Base-by-base conservation (phyloP, 2,797 vertebrate species). In the Danio kyathit region DNA sequence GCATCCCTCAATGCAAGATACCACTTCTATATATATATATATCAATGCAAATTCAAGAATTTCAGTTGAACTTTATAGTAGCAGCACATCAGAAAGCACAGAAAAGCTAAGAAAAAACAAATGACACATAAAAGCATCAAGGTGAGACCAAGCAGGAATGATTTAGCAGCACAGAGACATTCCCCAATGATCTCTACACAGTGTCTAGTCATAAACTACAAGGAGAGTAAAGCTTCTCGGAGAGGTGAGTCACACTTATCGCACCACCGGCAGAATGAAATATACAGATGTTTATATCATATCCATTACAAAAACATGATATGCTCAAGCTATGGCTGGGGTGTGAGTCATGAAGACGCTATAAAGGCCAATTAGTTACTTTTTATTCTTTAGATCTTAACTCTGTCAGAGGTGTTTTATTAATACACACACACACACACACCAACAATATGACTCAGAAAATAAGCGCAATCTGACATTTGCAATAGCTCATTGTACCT, bases 231-330 rank as follows among this genome's bases (percentile, higher is more conserved):
- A 54, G 43, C 67, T 44, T 38, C 43, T 59, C 46, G 41, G 51
- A 77, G 14, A 54, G 44, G 41, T 76, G 80, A 82, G 70, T 73
- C 67, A 56, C 59, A 44, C 54, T 49, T 41, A 67, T 51, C 51
- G 40, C 64, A 63, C 7, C 10, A 67, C 21, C 67, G 56, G 16
- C 19, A 17, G 8, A 74, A 74, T 16, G 19, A 40, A 46, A 21
- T 49, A 14, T 41, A 12, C 52, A 5, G 14, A 17, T 12, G 8
- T 65, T 38, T 48, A 57, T 44, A 57, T 9, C 16, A 12, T 80
- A 48, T 29, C 6, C n/a, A 44, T 56, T 59, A 16, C 29, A 44
- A 73, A 73, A 73, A 57, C 3, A 57, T 44, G n/a, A 56, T 70
- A 54, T 54, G 29, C 14, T n/a, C 1, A 63, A 51, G 19, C 16